Evolutionary conservation across 2,888 invertebrate species (phyloP), one percentile per base, ranked within the genome.

Genomic region (Drosophila kuntzei): DNA sequence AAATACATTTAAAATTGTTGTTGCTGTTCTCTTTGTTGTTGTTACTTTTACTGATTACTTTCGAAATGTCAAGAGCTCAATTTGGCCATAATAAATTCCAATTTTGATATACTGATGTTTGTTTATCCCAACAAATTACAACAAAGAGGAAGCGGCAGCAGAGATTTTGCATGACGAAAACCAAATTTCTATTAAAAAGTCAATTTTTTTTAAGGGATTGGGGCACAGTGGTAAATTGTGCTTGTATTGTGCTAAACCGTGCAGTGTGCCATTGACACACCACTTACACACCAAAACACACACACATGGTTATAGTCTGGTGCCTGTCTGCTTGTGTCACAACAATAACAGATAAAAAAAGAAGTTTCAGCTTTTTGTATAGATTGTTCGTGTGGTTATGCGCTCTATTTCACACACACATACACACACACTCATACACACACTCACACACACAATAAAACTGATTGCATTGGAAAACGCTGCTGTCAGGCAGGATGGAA

Each of bases 391-490:
- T 83, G 73, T 67, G 81, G 87, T 70, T 87, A 63, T 76, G 53
- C 55, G 71, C 85, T 71, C 81, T 69, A 78, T 87, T 78, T 72
- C 74, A 71, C 57, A 43, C 47, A 62, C 49, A 47, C 44, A 37
- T 50, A 49, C 39, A 62, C 29, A 55, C 55, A 50, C 37, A 29
- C 37, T 64, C 64, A 46, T 32, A 39, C 59, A 39, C 37, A 20
- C 20, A 43, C 63, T 22, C 37, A 49, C 51, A 54, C 46, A 25
- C 36, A 55, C 64, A 76, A 79, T 89, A 76, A 82, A 89, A 86
- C 77, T 86, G 89, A 89, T 89, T 89, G 85, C 89, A 86, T 73
- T 86, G 85, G 75, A 75, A 77, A 64, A 72, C 50, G 66, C 69
- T 84, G 67, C 67, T 89, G 88, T 79, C 88, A 82, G 68, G 68